Base-by-base conservation (phyloP, 2,797 vertebrate genomes). In the Anguilla marmorata region DNA sequence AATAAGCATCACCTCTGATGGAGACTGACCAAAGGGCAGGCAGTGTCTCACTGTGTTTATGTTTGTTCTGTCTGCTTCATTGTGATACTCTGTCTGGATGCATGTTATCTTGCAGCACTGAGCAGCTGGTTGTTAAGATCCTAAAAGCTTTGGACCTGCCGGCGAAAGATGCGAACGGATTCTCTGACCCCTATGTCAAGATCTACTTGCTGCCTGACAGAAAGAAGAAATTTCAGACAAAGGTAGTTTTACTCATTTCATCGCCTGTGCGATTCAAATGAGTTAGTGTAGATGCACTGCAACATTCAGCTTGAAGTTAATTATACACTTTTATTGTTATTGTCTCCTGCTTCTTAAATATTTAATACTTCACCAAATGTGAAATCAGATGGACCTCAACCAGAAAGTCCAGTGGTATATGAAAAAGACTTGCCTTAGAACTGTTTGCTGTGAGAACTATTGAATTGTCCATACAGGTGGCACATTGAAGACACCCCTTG, bases 221-320 rank as follows among this genome's bases (percentile, higher is more conserved):
- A 91, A 98, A 98, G 96, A 98, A 98, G 94, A 98, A 98, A 91
- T 98, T 96, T 93, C 98, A 98, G 94, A 98, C 98, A 89, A 98
- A 98, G 97, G 97, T 97, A 90, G 86, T 30, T 48, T 41, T 87
- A 72, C 85, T 2, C 89, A 24, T 63, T 85, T 37, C 16, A 16
- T 83, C n/a, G 12, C 63, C 27, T 24, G 33, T 54, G 45, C 33
- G n/a, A 41, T 9, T 24, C 41, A 80, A 48, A n/a, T 50, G 56
- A 84, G 41, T 63, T 12, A 9, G 27, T 63, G 45, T 66, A 14
- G 27, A 63, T 87, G 79, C 16, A 33, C 24, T 30, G 58, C 50
- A 87, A 50, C 33, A 21, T 16, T 69, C 45, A 41, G 33, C 12
- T 3, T 37, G 14, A 79, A 33, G 27, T 72, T 30, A 74, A 74